Base-by-base conservation (phyloP, 2,888 invertebrate species). In the Tetranychus piercei region DNA sequence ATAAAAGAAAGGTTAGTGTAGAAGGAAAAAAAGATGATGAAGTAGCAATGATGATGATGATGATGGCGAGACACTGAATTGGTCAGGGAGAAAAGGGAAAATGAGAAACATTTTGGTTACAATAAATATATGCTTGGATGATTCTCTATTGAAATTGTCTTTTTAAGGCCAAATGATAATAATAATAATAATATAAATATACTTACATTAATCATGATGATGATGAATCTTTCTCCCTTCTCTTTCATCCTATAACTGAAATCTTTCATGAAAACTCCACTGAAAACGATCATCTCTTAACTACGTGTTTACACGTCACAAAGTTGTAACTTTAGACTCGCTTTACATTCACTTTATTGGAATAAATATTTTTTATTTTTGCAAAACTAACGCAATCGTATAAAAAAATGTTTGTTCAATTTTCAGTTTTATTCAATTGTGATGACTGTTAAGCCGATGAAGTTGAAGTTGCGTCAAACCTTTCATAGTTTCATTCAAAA, bases 71-170 rank as follows among this genome's bases (percentile, higher is more conserved):
- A 71, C 44, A 34, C 34, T n/a, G 43, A 22, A 67, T 18, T 22
- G 20, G 69, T 20, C 9, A 72, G 72, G 34, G 34, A 34, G 72
- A 72, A 9, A 43, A n/a, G 72, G 18, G 18, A 44, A 72, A 45
- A 9, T 9, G 45, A 44, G 72, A 34, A 43, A 69, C 15, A 23
- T 69, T 23, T 23, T 69, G 9, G 22, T 20, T 23, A 20, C 22
- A 23, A 20, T 69, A 69, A 69, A n/a, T 69, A 15, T 11, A 18
- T n/a, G 69, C 69, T 69, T 69, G 22, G 69, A 23, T 69, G 22
- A 69, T 23, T 69, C n/a, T 69, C 22, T 69, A 23, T 23, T 23
- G 34, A 69, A 69, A 23, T 20, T 69, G 22, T 69, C 69, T 69
- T 69, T 23, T 20, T 20, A 23, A 20, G 22, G 22, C 34, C 34